phyloP scores from a whole-genome alignment of 2,888 invertebrate species.

The Lottia scabra region DNA sequence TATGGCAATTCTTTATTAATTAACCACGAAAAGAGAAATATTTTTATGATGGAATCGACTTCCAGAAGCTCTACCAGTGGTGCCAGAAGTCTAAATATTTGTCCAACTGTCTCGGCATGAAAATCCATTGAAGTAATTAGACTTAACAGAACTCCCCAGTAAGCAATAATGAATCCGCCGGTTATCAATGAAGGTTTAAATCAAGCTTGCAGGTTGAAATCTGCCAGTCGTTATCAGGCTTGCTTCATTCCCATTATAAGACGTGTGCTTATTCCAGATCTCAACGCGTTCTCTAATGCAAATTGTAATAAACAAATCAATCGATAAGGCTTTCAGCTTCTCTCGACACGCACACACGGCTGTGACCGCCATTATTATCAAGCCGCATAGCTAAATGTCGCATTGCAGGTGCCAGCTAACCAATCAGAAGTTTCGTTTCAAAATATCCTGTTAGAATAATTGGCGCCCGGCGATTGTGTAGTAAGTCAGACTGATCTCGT shows the following conservation, averaged over 20 bases:
- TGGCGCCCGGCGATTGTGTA: conserved; percentile 19
- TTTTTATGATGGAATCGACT: too few relatives aligned
- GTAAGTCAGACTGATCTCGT: neutral
- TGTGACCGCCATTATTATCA: conserved; percentile 1
- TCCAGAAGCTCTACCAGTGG: too few relatives aligned
- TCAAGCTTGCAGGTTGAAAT: too few relatives aligned
- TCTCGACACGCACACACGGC: neutral
- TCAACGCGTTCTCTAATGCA: conserved; percentile 4
- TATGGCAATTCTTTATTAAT: too few relatives aligned
- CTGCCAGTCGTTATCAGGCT: too few relatives aligned
- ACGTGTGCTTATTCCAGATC: neutral
- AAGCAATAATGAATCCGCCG: too few relatives aligned
- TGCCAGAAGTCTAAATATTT: too few relatives aligned
- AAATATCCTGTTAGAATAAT: conserved; percentile 26
- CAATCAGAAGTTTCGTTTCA: conserved; percentile 39
- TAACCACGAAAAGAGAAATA: too few relatives aligned
- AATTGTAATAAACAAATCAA: conserved; percentile 7
- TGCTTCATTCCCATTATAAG: neutral
- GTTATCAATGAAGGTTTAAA: too few relatives aligned
- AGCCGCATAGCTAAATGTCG: conserved; percentile 83
- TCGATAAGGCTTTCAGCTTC: conserved; percentile 1
- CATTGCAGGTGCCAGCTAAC: conserved; percentile 43
- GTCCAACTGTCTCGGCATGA: too few relatives aligned
- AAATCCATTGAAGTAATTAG: too few relatives aligned
- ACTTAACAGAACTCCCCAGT: too few relatives aligned